Evolutionary conservation across 1,140 invertebrate species (phyloP), one percentile per base, ranked within the genome.

Genomic region (Drosophila malerkotliana): DNA sequence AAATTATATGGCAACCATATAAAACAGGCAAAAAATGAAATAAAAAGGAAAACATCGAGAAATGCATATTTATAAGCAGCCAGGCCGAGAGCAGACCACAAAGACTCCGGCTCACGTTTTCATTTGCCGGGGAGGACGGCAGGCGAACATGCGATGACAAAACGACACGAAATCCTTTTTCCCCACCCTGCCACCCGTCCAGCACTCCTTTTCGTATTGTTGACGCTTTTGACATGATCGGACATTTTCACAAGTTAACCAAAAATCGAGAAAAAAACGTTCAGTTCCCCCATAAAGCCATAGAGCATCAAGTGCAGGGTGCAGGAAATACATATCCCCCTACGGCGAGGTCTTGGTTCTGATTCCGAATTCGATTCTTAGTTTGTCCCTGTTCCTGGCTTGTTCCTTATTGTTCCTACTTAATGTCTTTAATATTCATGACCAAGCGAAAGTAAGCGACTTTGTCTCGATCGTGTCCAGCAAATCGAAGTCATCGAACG

Each of bases 371-470:
- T 14, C 41, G 44, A 41, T 58, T 62, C 55, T 39, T n/a, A 49
- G 58, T 63, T 10, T 62, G 49, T 44, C 47, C 48, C 44, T 63
- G 56, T 30, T 67, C 18, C 59, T 55, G 44, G 30, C 28, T 30
- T 66, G 47, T 58, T 51, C 77, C 68, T 88, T 87, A 88, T 88
- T 88, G 83, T 88, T 88, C 79, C 83, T 88, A 88, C 83, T 88
- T 88, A 88, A 88, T 88, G 83, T 88, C 83, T 88, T 88, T 88
- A 88, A 88, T 88, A 88, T 88, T 88, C 83, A 88, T 88, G 83
- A 88, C 83, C 83, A 88, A 88, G 84, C 83, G 83, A 88, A 88
- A 88, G 83, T 88, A 88, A 88, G 83, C 83, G 83, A 88, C 83
- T 88, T 88, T 83, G 83, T 87, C 83, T 79, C 76, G 76, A 83